Conservation (phyloP, 1,140 invertebrate genomes). For the Drosophila varians region DNA sequence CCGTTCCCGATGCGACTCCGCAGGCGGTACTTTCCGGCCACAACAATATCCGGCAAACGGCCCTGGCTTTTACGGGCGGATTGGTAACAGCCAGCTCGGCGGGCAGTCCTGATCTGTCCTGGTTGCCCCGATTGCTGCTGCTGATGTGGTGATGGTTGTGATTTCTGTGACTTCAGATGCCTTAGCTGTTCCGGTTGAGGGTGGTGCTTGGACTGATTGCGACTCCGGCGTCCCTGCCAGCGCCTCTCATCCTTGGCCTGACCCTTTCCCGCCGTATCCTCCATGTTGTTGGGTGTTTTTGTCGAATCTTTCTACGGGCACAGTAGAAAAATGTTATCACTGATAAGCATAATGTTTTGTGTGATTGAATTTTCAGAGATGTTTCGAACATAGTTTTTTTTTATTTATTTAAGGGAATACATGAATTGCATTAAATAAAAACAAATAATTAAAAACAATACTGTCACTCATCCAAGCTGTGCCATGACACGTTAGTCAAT, state of each 20-base stretch:
- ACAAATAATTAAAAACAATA: no score
- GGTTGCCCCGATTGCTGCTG: not conserved
- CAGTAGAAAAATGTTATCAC: constrained; percentile 4
- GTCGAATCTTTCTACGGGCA: constrained; percentile 3
- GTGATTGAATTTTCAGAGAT: constrained; percentile 10
- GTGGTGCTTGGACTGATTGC: not conserved
- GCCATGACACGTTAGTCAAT: no score
- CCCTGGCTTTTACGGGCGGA: not conserved
- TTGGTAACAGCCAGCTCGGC: not conserved
- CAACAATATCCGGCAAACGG: constrained; percentile 83
- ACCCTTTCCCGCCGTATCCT: constrained; percentile 6
- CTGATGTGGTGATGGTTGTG: not conserved
- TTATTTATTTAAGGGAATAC: no score
- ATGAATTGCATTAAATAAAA: no score
- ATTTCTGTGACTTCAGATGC: not conserved
- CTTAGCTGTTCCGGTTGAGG: not conserved
- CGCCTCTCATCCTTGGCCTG: not conserved
- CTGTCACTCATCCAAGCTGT: no score
- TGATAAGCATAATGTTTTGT: constrained; percentile 5
- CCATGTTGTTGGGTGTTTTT: constrained; percentile 6
- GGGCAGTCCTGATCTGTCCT: no score
- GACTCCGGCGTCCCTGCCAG: not conserved
- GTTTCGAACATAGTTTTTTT: no score
- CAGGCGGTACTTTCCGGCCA: constrained; percentile 94
- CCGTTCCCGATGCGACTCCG: constrained; percentile 95